Base-by-base conservation (phyloP, 2,113 vertebrate species). In the Scophthalmus maximus region DNA sequence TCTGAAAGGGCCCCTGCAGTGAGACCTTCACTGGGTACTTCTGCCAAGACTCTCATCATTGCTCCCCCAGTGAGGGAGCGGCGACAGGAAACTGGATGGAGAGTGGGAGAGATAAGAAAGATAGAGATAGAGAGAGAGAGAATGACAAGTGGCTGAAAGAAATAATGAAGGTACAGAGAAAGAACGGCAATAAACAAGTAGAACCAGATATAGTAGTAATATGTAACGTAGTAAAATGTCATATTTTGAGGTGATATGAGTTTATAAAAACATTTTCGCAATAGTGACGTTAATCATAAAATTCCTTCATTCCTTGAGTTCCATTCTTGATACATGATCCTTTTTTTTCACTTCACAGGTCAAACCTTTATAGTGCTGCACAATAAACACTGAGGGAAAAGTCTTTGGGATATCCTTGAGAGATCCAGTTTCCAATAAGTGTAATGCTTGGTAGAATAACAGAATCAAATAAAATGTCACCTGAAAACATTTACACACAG, bases 31-130 rank as follows among this genome's bases (percentile, higher is more conserved):
- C 67, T 70, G 60, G 59, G 51, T 76, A 27, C 42, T 47, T 65
- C 49, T 86, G 79, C 73, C 40, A 66, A 75, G 74, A 79, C 61
- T 69, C 80, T 83, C 78, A 78, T 82, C 78, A 67, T 70, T 67
- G 52, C 38, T 63, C 67, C 67, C 66, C 68, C 67, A 46, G 79
- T 77, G 77, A 73, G 34, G 27, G 8, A 53, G 60, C 55, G 42
- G 32, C 14, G 15, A 20, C 56, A 60, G 73, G 61, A 68, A 73
- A 67, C 51, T 60, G 52, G 53, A 70, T 57, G 15, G 56, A 26
- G 56, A 26, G 40, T 29, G 52, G 58, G 34, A 59, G 22, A 52
- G 30, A 63, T 42, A 2, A 38, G 25, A 42, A 56, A 32, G 12
- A 9, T 1, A 5, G 53, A 22, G 50, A 49, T 1, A 5, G 4